phyloP scores from a whole-genome alignment of 2,888 invertebrate genomes.

The Nephrotoma appendiculata region DNA sequence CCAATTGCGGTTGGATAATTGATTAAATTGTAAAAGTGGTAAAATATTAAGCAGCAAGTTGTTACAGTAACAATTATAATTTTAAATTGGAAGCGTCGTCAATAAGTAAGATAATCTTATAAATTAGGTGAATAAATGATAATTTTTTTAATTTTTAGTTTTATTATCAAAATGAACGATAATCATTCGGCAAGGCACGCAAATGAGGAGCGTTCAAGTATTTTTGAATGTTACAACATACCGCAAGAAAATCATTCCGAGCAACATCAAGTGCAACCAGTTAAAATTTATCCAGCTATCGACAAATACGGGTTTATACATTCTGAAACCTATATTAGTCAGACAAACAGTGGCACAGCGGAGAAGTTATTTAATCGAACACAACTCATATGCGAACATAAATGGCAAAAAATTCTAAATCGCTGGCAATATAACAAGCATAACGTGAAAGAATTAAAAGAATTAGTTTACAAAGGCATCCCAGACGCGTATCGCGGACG shows the following conservation, averaged over 20 bases:
- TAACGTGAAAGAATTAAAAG: slow-evolving; percentile 62
- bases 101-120: too few relatives aligned
- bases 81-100: neutral
- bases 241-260: slow-evolving; percentile 78
- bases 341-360: slow-evolving; percentile 23
- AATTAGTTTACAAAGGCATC: slow-evolving; percentile 92
- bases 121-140: too few relatives aligned
- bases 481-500: slow-evolving; percentile 82
- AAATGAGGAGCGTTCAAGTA: slow-evolving; percentile 81
- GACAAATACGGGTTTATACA: slow-evolving; percentile 91
- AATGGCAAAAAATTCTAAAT: slow-evolving; percentile 93
- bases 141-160: neutral
- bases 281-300: slow-evolving; percentile 83
- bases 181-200: slow-evolving; percentile 75
- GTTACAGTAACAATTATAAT: neutral
- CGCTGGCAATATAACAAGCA: slow-evolving; percentile 58
- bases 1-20: too few relatives aligned
- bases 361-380: slow-evolving; percentile 60
- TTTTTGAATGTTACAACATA: slow-evolving; percentile 81
- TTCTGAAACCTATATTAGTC: slow-evolving; percentile 40
- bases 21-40: too few relatives aligned
- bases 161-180: slow-evolving; percentile 33
- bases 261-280: slow-evolving; percentile 88
- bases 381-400: slow-evolving; percentile 82
- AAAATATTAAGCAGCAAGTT: neutral